Evolutionary conservation across 2,888 invertebrate genomes (phyloP), one percentile per base, ranked within the genome.

Genomic region (Rhodophaea formosa): DNA sequence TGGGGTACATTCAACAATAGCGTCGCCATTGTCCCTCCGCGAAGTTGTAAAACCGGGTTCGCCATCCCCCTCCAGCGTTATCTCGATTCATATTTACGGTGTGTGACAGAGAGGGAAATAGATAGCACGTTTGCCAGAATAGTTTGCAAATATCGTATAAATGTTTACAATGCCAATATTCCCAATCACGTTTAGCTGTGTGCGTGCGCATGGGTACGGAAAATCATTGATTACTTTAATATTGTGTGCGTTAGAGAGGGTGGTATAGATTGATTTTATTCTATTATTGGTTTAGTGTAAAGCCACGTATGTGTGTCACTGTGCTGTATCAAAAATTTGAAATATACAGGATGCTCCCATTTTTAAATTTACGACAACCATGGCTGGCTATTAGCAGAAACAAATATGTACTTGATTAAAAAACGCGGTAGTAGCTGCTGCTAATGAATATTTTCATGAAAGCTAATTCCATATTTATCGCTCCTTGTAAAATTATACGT

Each of bases 241-340:
- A 35, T 62, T 53, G 88, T 86, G 80, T 86, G 85, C 56, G 82
- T 80, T 63, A 68, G 77, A 83, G 89, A 88, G 89, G 89, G 87
- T 84, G 82, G 84, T 84, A 85, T 87, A 79, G 88, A 90, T 90
- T 89, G 89, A 88, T 89, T 91, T 88, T 81, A 85, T 89, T 88
- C 80, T 86, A 89, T 89, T 91, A 89, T 90, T 89, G 90, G 89
- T 89, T 90, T 90, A 89, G 85, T 84, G 80, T 87, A 86, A 86
- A 90, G 88, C 90, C 89, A 70, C 90, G 88, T 89, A 88, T 90
- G 84, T 90, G 86, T 90, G 88, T 90, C 90, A 89, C 82, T 89
- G 89, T 88, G 88, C 75, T 88, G 84, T 74, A 80, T 79, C 81
- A 74, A 67, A 70, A 71, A 77, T 74, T 79, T 77, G 70, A 70